Evolutionary conservation across 2,797 vertebrate species (phyloP), one percentile per base, ranked within the genome.

Genomic region (Champsocephalus gunnari): DNA sequence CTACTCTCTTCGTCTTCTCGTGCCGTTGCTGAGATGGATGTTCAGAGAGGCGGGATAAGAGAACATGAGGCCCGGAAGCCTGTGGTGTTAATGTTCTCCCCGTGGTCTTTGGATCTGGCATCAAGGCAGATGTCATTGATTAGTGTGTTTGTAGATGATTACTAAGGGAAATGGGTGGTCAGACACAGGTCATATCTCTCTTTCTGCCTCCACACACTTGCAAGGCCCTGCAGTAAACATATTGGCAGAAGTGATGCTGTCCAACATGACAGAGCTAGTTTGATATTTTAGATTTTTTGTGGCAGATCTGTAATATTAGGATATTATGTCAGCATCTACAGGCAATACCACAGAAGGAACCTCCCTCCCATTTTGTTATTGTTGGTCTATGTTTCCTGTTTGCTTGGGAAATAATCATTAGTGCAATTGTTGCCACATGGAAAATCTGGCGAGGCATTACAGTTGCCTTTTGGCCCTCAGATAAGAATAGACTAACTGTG

Each of bases 381-480:
- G 90, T 89, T 9, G 72, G 78, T 66, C 77, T 88, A 67, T 87
- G 87, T 82, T 90, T 87, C 85, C 75, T 66, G 76, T 90, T 89
- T 88, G 90, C 89, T 92, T 87, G 86, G 79, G 80, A 86, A 77
- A 73, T 68, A 89, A 89, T 88, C 83, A 88, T 92, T 89, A 91
- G 89, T 45, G 78, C 87, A 93, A 92, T 91, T 86, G 90, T 87
- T 93, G 87, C 91, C 92, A 93, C 88, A 92, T 93, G 91, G 87
- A 86, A 81, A 87, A 88, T 87, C 81, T 89, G 86, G 85, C 79
- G 11, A 65, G 76, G 77, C 77, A 82, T 87, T 89, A 92, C 86
- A 69, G 80, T 50, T 86, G 85, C 84, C 79, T 88, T 85, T 88
- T 86, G 87, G 82, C 81, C 82, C 74, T 70, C 83, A 84, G 89